Percentiles rank a stretch among this genome's conserved stretches.
phyloP scores from a whole-genome alignment of 1,140 invertebrate species.

The Lepeophtheirus salmonis region DNA sequence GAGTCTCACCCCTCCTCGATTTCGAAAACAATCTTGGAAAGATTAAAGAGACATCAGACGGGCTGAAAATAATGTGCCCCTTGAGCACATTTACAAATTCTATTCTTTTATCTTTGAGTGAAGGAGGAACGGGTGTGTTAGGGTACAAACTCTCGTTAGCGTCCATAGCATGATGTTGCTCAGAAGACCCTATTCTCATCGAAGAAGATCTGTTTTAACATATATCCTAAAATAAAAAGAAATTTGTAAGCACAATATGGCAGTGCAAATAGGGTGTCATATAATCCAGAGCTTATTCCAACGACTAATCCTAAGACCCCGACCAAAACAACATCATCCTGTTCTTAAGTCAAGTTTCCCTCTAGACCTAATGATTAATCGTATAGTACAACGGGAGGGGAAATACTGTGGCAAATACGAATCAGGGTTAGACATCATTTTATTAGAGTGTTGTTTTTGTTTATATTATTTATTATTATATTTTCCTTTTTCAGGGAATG shows the following conservation, averaged over 20 bases:
- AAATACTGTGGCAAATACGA: no score
- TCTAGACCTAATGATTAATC: no score
- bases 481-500: no score
- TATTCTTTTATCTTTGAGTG: constrained; percentile 53
- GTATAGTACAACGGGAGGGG: no score
- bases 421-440: no score
- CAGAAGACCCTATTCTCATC: constrained; percentile 78
- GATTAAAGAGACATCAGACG: constrained; percentile 60
- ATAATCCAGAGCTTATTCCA: no score
- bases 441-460: no score
- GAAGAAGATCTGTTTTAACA: constrained; percentile 77
- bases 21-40: constrained; percentile 71
- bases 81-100: constrained; percentile 64
- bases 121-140: constrained; percentile 43
- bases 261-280: constrained; percentile 90
- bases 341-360: no score
- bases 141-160: constrained; percentile 68
- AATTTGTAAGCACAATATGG: constrained; percentile 96
- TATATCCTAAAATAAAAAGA: constrained; percentile 84
- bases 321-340: no score
- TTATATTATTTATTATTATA: no score
- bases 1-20: constrained; percentile 82
- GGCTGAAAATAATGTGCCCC: constrained; percentile 56
- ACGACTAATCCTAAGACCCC: no score
- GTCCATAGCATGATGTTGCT: constrained; percentile 92